Evolutionary conservation across 2,888 invertebrate species (phyloP).

Genomic region (Pandemis heparana): DNA sequence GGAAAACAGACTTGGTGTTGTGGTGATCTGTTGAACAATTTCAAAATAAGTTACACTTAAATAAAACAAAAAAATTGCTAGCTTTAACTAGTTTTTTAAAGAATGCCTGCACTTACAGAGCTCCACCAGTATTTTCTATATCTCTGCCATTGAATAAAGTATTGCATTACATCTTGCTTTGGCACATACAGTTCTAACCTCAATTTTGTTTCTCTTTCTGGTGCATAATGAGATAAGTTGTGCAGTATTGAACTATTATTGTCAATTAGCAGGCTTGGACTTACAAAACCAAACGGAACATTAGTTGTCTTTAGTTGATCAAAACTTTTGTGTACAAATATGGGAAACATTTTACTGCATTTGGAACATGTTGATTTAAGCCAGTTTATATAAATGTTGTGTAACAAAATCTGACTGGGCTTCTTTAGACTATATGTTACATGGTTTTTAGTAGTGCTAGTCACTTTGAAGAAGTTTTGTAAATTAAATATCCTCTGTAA

Average conservation of each 20-base stretch:
- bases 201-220: constrained; percentile 56
- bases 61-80: background rate
- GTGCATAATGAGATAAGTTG: constrained; percentile 48
- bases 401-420: constrained; percentile 65
- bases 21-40: constrained; percentile 83
- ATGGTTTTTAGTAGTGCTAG: constrained; percentile 49
- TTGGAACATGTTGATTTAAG: constrained; percentile 64
- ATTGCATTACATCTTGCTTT: constrained; percentile 83
- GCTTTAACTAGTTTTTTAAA: background rate
- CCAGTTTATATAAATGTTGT: constrained; percentile 73
- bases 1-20: constrained; percentile 89
- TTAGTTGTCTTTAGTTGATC: constrained; percentile 21
- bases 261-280: constrained; percentile 47
- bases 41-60: background rate
- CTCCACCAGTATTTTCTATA: constrained; percentile 95
- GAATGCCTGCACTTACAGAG: constrained; percentile 81
- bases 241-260: constrained; percentile 52
- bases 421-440: constrained; percentile 57
- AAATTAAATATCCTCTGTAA: constrained; percentile 61
- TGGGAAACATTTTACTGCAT: constrained; percentile 64
- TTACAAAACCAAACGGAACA: constrained; percentile 60
- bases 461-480: constrained; percentile 64
- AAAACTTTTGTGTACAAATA: constrained; percentile 57
- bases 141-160: constrained; percentile 91
- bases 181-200: constrained; percentile 75